Percentiles rank a stretch among this genome's conserved stretches.
Evolutionary conservation across 2,113 vertebrate genomes (phyloP).

Genomic region (Neolamprologus longior): DNA sequence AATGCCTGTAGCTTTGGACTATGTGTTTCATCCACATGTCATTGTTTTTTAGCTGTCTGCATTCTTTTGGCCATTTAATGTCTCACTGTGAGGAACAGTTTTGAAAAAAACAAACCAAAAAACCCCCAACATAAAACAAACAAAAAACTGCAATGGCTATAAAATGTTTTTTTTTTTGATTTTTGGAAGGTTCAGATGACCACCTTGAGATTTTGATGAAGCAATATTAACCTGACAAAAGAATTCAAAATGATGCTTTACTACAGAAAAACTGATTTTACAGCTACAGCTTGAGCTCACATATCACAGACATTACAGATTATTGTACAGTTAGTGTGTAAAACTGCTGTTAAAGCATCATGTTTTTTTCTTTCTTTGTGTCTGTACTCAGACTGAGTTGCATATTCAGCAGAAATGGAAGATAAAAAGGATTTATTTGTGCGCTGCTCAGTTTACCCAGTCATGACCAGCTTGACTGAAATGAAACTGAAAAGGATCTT

Average conservation of each 20-base stretch:
- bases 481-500: background rate
- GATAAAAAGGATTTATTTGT: background rate
- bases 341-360: background rate
- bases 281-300: background rate
- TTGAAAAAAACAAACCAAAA: background rate
- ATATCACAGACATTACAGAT: background rate
- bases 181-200: background rate
- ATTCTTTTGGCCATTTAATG: background rate
- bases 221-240: background rate
- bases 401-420: constrained; percentile 11
- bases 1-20: background rate
- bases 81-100: background rate
- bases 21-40: background rate
- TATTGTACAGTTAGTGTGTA: background rate
- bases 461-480: background rate
- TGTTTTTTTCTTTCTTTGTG: background rate
- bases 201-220: background rate
- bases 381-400: background rate
- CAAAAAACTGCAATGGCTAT: background rate
- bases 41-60: background rate
- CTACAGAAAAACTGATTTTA: background rate
- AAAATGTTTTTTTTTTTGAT: background rate
- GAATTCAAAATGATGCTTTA: background rate
- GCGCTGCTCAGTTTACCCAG: background rate
- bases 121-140: background rate